phyloP scores from a whole-genome alignment of 2,797 vertebrate genomes.

The Nothura maculosa region DNA sequence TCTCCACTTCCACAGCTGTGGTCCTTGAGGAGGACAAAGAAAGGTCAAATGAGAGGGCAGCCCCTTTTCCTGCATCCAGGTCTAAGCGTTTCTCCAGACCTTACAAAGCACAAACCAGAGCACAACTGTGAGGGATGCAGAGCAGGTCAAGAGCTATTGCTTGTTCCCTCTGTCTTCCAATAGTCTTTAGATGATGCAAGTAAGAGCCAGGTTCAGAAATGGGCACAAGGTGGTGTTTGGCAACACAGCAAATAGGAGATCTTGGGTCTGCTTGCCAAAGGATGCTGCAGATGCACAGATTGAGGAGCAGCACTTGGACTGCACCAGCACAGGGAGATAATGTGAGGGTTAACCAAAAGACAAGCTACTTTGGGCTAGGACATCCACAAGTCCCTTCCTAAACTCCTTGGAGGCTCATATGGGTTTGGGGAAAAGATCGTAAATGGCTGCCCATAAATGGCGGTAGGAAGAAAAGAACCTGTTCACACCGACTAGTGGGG shows the following conservation, averaged over 20 bases:
- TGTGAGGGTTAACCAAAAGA: background rate
- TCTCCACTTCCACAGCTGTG: slow-evolving; percentile 45
- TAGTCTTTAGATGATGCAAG: background rate
- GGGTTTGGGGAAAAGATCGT: background rate
- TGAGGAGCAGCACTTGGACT: background rate
- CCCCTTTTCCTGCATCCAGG: background rate
- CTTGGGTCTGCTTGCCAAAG: background rate
- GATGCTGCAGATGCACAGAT: background rate
- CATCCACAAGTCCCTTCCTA: background rate
- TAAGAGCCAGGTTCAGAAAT: background rate
- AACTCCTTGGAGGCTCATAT: background rate
- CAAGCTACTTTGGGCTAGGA: background rate
- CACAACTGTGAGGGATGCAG: background rate
- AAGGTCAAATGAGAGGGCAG: slow-evolving; percentile 2
- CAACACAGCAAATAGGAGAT: fast-evolving
- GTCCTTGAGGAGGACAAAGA: slow-evolving; percentile 11
- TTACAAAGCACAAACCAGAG: background rate
- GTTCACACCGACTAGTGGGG: background rate
- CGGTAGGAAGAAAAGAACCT: fast-evolving
- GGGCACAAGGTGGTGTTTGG: background rate
- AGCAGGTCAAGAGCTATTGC: background rate
- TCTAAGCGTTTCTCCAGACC: background rate
- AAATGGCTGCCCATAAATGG: background rate
- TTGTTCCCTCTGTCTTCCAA: background rate
- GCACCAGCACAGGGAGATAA: background rate